Percentiles rank a stretch among this genome's conserved stretches.
These are phyloP conservation scores for Lepidiolamprologus cunningtoni DNA, from an alignment of 2,113 vertebrate species.

Conservation along the genomic window DNA sequence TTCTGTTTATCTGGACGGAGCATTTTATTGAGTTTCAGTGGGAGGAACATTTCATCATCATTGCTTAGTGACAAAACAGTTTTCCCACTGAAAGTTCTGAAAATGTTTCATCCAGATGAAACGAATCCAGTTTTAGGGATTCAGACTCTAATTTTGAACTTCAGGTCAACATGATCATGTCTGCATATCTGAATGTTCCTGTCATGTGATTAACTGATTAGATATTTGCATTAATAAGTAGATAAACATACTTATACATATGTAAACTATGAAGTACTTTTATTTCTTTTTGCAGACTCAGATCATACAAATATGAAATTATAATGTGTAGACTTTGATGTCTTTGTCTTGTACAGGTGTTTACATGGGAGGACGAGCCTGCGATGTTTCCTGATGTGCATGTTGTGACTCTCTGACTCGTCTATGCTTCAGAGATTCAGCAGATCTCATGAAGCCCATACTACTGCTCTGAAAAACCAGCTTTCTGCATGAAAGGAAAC, in stretches of 20 bases:
- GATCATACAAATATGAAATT: neutral
- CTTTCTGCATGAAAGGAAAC: neutral
- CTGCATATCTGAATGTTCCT: neutral
- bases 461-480: neutral
- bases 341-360: neutral
- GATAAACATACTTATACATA: neutral
- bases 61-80: neutral
- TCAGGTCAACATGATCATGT: neutral
- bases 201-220: neutral
- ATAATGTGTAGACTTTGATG: neutral
- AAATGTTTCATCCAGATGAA: too few species aligned
- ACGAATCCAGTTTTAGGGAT: neutral
- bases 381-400: rapidly evolving
- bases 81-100: too few species aligned
- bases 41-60: neutral
- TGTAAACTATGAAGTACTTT: neutral
- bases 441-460: neutral
- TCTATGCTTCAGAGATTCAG: neutral
- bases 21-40: neutral
- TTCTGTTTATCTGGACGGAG: neutral
- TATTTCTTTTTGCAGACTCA: neutral
- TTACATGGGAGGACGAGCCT: neutral
- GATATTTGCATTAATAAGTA: neutral
- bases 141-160: neutral
- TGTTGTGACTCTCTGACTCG: neutral